phyloP scores from a whole-genome alignment of 2,113 vertebrate species.

The Hydrochoerus hydrochaeris region DNA sequence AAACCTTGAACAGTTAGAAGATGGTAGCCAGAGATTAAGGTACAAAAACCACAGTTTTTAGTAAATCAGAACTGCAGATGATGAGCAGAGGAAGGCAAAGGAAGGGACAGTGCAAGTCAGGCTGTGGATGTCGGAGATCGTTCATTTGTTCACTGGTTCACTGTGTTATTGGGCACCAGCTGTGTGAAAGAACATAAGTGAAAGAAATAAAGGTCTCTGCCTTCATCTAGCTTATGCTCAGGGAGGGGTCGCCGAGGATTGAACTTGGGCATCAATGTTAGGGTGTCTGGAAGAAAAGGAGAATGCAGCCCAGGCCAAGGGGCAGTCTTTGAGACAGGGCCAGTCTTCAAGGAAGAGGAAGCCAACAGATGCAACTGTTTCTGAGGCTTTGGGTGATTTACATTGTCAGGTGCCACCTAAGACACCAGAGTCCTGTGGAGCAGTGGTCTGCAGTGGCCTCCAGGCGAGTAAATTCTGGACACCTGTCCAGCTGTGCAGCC shows the following conservation, averaged over 20 bases:
- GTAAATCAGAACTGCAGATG: background rate
- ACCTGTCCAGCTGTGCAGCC: background rate
- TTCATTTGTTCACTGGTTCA: background rate
- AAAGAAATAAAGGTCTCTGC: background rate
- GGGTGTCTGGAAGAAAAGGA: background rate
- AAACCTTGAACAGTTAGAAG: background rate
- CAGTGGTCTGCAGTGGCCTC: background rate
- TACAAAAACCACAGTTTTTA: background rate
- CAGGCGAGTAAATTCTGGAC: too few relatives aligned
- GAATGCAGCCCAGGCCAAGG: background rate
- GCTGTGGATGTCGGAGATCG: background rate
- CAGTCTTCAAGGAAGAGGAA: background rate
- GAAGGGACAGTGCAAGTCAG: background rate
- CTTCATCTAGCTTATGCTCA: background rate
- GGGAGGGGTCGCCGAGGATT: background rate
- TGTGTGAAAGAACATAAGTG: background rate
- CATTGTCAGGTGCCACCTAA: rapidly evolving
- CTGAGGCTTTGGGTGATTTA: rapidly evolving
- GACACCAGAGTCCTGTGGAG: background rate
- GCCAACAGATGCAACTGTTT: too few relatives aligned
- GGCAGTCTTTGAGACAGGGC: background rate
- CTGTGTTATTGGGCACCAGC: background rate
- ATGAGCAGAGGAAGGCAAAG: background rate
- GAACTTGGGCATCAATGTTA: background rate
- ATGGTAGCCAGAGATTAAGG: background rate